These are phyloP conservation scores for Myodes glareolus DNA, from an alignment of 2,113 vertebrate genomes.

Conservation along the genomic window DNA sequence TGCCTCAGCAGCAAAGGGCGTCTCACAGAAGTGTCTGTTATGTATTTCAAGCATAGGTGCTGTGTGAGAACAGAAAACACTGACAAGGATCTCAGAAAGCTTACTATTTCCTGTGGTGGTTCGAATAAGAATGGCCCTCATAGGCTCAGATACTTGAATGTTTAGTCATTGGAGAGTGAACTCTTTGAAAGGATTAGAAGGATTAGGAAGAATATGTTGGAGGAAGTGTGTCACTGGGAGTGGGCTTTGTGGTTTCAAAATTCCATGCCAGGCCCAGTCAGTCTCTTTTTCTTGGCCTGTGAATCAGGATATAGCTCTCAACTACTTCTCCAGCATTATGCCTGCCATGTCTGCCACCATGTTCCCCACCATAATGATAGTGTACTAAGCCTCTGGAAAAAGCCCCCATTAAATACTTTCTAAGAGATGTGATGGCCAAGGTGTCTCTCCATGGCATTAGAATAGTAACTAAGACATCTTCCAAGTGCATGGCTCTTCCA, in stretches of 20 bases:
- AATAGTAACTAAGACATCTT: background rate
- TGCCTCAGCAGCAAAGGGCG: background rate
- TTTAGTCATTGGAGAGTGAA: background rate
- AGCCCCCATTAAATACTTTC: background rate
- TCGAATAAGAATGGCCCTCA: background rate
- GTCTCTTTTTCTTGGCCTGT: background rate
- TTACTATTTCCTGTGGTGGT: background rate
- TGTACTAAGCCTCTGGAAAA: background rate
- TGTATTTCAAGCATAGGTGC: background rate
- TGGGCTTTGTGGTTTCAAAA: background rate
- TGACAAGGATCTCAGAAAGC: background rate
- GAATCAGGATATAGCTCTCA: background rate
- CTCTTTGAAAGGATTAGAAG: background rate
- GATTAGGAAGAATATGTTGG: background rate
- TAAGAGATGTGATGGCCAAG: background rate
- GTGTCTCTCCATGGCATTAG: background rate
- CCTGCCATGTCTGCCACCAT: background rate
- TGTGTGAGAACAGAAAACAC: background rate
- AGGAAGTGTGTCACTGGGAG: background rate
- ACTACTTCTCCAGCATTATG: too few species aligned
- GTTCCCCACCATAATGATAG: background rate
- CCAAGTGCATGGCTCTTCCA: rapidly evolving
- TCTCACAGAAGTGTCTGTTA: background rate
- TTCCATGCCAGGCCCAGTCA: background rate
- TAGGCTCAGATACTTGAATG: background rate